Percentiles rank a stretch among this genome's conserved stretches.
phyloP scores from a whole-genome alignment of 2,113 vertebrate genomes.

The Falcunculus frontatus region DNA sequence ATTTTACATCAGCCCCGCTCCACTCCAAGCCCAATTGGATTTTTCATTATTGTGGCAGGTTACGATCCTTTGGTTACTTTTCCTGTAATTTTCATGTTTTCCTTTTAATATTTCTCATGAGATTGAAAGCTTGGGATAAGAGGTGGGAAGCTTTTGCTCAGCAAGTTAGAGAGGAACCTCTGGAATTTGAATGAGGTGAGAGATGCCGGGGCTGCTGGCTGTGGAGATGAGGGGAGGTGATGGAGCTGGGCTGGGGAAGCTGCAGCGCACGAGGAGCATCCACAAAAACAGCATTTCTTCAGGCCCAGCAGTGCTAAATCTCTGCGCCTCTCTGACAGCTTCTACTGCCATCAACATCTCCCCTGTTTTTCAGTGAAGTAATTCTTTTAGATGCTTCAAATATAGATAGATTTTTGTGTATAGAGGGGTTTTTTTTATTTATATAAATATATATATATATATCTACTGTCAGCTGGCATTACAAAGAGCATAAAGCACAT shows the following conservation, averaged over 20 bases:
- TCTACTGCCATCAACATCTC: not conserved
- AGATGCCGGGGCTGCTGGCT: not conserved
- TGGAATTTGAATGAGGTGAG: constrained; percentile 34
- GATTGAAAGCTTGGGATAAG: constrained; percentile 5
- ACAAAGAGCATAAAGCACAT: not conserved
- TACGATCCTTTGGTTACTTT: constrained; percentile 13
- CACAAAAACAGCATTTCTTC: not conserved
- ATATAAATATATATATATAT: not conserved
- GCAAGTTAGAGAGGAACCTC: not conserved
- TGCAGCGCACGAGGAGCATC: not conserved
- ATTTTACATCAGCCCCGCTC: not conserved
- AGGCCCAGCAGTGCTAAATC: constrained; percentile 18
- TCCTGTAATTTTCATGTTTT: constrained; percentile 48
- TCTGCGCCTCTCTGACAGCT: not conserved
- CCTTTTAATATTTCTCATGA: constrained; percentile 38
- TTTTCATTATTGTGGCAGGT: constrained; percentile 13
- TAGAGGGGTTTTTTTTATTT: not conserved
- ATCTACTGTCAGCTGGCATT: not conserved
- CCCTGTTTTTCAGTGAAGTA: not conserved
- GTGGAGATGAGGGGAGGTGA: not conserved
- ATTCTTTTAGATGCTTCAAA: not conserved
- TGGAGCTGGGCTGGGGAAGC: not conserved
- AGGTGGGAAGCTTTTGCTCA: constrained; percentile 5
- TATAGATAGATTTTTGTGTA: not conserved
- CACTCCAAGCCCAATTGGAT: constrained; percentile 1